phyloP scores from a whole-genome alignment of 2,888 invertebrate species.

The Drosophila algonquin region DNA sequence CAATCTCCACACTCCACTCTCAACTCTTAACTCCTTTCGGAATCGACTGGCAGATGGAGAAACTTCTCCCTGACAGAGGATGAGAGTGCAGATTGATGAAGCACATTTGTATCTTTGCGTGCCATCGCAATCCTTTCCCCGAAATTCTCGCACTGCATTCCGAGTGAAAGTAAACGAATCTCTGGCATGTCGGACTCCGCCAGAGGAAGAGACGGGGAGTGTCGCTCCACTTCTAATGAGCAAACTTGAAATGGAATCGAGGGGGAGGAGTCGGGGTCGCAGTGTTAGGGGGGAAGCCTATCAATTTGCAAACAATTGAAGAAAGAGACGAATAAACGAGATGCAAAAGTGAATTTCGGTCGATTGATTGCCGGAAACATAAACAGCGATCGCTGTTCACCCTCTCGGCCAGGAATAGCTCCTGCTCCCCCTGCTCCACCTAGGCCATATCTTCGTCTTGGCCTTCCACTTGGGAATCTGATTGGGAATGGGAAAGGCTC shows the following conservation, averaged over 20 bases:
- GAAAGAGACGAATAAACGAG: slow-evolving; percentile 41
- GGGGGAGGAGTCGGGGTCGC: slow-evolving; percentile 40
- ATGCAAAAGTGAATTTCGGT: slow-evolving; percentile 52
- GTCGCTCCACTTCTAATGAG: slow-evolving; percentile 55
- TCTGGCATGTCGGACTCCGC: background rate
- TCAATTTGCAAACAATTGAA: slow-evolving; percentile 68
- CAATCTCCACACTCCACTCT: background rate
- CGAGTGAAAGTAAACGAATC: slow-evolving; percentile 63
- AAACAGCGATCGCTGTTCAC: slow-evolving; percentile 53
- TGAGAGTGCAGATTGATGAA: slow-evolving; percentile 37
- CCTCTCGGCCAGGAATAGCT: slow-evolving; percentile 41
- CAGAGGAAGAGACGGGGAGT: slow-evolving; percentile 7
- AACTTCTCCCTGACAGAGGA: slow-evolving; percentile 12
- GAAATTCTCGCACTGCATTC: slow-evolving; percentile 49
- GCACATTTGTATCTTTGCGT: slow-evolving; percentile 38
- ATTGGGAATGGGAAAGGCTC: background rate
- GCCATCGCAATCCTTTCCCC: slow-evolving; percentile 55
- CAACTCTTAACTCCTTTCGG: background rate
- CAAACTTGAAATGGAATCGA: slow-evolving; percentile 34
- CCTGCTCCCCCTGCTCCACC: slow-evolving; percentile 35
- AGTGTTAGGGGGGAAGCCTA: slow-evolving; percentile 33
- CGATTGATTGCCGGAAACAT: slow-evolving; percentile 77
- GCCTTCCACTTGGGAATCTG: slow-evolving; percentile 17
- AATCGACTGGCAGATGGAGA: slow-evolving; percentile 18
- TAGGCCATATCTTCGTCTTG: slow-evolving; percentile 35